Evolutionary conservation across 1,140 invertebrate genomes (phyloP).

Genomic region (Saccostrea echinata): DNA sequence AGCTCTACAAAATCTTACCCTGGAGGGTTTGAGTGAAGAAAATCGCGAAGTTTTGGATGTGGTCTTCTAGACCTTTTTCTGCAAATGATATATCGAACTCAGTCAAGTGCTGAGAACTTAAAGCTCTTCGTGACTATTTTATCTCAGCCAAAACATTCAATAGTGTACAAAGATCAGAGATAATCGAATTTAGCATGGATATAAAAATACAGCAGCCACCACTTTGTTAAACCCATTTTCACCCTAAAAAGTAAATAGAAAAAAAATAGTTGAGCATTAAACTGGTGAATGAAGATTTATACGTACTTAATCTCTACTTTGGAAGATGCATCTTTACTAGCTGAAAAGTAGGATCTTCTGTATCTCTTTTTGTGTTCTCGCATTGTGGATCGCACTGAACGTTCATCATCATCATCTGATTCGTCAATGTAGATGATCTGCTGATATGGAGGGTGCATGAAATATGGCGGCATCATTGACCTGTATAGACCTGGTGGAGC

Average conservation of each 20-base stretch:
- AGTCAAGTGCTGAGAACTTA: neutral
- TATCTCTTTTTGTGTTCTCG: slow-evolving; percentile 34
- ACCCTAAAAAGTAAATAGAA: neutral
- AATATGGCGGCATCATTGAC: slow-evolving; percentile 20
- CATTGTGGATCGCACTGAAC: slow-evolving; percentile 21
- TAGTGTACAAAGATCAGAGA: neutral
- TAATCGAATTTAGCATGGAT: neutral
- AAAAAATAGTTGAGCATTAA: neutral
- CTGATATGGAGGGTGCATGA: slow-evolving; percentile 14
- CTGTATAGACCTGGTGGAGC: neutral
- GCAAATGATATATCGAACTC: slow-evolving; percentile 7
- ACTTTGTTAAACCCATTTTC: neutral
- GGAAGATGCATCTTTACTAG: neutral
- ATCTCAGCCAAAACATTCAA: neutral
- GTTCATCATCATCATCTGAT: slow-evolving; percentile 23
- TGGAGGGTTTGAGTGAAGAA: slow-evolving; percentile 13
- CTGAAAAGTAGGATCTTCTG: neutral
- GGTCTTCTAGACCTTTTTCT: slow-evolving; percentile 30
- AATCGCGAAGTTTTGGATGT: slow-evolving; percentile 29
- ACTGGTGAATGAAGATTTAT: neutral
- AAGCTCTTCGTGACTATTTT: neutral
- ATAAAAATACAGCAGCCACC: neutral
- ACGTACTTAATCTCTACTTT: slow-evolving; percentile 25
- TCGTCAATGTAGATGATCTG: slow-evolving; percentile 34
- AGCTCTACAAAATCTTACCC: slow-evolving; percentile 6